A percentile compares a stretch with the other conserved stretches of the same genome.
Evolutionary conservation across 2,888 invertebrate species (phyloP).

Genomic region (Zaprionus obscuricornis): DNA sequence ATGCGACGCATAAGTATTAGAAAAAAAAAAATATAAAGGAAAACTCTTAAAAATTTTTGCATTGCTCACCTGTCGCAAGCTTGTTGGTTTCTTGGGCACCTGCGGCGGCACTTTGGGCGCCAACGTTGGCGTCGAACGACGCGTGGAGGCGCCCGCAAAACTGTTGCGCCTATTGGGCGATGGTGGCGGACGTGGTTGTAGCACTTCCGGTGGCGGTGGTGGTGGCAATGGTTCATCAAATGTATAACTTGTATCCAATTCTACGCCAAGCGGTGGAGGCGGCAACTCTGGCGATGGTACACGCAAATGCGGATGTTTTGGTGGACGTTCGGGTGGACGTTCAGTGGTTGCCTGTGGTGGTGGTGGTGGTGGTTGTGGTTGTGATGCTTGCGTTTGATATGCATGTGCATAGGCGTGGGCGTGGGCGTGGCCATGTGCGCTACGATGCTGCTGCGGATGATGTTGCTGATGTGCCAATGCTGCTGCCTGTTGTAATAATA

Average conservation of each 20-base stretch:
- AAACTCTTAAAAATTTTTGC: slow-evolving; percentile 7
- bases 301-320: slow-evolving; percentile 88
- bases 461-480: slow-evolving; percentile 81
- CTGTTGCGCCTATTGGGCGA: slow-evolving; percentile 83
- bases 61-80: slow-evolving; percentile 75
- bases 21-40: not conserved
- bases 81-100: slow-evolving; percentile 81
- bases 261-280: slow-evolving; percentile 81
- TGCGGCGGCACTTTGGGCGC: slow-evolving; percentile 76
- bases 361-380: too few species aligned
- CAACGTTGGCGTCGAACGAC: slow-evolving; percentile 61
- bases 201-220: slow-evolving; percentile 83
- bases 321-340: slow-evolving; percentile 90
- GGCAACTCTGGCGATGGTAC: slow-evolving; percentile 84
- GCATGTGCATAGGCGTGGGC: slow-evolving; percentile 10
- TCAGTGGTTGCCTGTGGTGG: slow-evolving; percentile 86
- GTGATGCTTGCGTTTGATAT: too few species aligned
- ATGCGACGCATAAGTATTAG: not conserved
- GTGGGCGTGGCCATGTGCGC: slow-evolving; percentile 29
- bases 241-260: slow-evolving; percentile 74
- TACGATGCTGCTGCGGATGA: slow-evolving; percentile 80
- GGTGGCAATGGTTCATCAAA: slow-evolving; percentile 83
- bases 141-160: slow-evolving; percentile 83
- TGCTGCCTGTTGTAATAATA: slow-evolving; percentile 79
- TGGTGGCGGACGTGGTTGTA: slow-evolving; percentile 76